phyloP scores from a whole-genome alignment of 2,113 vertebrate genomes.

The Leucopternis melanops region DNA sequence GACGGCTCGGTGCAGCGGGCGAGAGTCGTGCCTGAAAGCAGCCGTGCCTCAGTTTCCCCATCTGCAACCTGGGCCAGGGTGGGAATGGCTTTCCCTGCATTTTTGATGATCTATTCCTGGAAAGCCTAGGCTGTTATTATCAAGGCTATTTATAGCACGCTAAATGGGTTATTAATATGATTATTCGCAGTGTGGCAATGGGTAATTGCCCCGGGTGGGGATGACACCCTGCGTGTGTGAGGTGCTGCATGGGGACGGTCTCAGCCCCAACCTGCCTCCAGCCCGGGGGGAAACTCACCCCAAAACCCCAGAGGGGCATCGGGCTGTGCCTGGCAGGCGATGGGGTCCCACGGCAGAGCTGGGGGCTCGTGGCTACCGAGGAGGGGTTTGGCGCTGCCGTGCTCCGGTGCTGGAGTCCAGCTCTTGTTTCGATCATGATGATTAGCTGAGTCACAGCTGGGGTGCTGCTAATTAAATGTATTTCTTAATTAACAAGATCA shows the following conservation, averaged over 20 bases:
- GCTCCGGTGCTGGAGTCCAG: neutral
- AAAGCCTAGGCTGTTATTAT: conserved; percentile 39
- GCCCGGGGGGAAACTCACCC: neutral
- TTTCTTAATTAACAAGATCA: conserved; percentile 70
- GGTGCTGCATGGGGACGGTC: neutral
- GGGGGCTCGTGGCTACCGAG: fast-evolving
- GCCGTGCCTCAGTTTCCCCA: conserved; percentile 51
- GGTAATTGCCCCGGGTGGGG: neutral
- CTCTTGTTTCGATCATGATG: conserved; percentile 32
- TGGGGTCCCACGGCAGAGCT: neutral
- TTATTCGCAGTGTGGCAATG: neutral
- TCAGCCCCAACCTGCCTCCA: neutral
- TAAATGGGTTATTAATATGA: conserved; percentile 12
- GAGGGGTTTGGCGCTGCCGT: neutral
- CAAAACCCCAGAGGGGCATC: neutral
- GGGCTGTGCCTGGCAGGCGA: fast-evolving
- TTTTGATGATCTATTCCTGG: conserved; percentile 28
- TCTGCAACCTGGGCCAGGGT: neutral
- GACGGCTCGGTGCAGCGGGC: neutral
- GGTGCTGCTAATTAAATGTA: conserved; percentile 70
- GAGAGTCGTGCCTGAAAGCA: neutral
- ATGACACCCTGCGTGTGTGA: neutral
- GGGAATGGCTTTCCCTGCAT: neutral
- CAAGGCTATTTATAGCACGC: neutral
- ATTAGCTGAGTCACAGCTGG: conserved; percentile 72